Evolutionary conservation across 2,113 vertebrate genomes (phyloP).

Genomic region (Perccottus glenii): DNA sequence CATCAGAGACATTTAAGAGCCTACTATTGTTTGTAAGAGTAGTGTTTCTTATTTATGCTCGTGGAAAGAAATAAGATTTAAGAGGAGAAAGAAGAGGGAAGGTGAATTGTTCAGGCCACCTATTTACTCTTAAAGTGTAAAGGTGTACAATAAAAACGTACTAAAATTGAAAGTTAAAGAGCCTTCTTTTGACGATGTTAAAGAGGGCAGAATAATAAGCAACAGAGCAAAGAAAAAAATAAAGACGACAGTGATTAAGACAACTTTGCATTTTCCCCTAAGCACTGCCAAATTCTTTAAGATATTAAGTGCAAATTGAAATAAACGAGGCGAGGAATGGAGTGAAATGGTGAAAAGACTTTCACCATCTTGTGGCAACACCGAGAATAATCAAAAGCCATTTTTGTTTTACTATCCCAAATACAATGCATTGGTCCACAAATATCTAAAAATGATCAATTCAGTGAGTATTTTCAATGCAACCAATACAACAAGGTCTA

Average conservation of each 20-base stretch:
- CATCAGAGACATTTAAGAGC: slow-evolving; percentile 70
- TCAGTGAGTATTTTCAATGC: neutral
- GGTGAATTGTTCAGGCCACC: slow-evolving; percentile 37
- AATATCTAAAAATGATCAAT: slow-evolving; percentile 8
- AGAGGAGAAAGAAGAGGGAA: slow-evolving; percentile 21
- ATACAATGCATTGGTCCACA: slow-evolving; percentile 43
- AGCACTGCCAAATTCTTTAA: slow-evolving; percentile 35
- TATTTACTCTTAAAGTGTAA: slow-evolving; percentile 47
- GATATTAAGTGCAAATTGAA: slow-evolving; percentile 68
- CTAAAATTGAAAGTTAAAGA: neutral
- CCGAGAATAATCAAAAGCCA: slow-evolving; percentile 15
- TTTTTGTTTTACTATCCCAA: neutral
- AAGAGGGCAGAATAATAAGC: slow-evolving; percentile 20
- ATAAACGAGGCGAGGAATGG: slow-evolving; percentile 46
- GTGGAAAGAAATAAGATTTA: slow-evolving; percentile 54
- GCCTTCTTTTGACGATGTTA: slow-evolving; percentile 35
- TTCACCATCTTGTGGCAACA: slow-evolving; percentile 20
- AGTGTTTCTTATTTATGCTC: slow-evolving; percentile 64
- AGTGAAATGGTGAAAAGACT: slow-evolving; percentile 43
- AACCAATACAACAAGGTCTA: slow-evolving; percentile 4
- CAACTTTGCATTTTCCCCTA: slow-evolving; percentile 33
- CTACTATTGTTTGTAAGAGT: slow-evolving; percentile 65
- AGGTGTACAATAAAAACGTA: slow-evolving; percentile 6
- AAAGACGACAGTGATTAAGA: slow-evolving; percentile 46
- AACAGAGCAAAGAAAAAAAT: neutral